Evolutionary conservation across 2,113 vertebrate genomes (phyloP), one percentile per base, ranked within the genome.

Genomic region (Hippocampus comes): DNA sequence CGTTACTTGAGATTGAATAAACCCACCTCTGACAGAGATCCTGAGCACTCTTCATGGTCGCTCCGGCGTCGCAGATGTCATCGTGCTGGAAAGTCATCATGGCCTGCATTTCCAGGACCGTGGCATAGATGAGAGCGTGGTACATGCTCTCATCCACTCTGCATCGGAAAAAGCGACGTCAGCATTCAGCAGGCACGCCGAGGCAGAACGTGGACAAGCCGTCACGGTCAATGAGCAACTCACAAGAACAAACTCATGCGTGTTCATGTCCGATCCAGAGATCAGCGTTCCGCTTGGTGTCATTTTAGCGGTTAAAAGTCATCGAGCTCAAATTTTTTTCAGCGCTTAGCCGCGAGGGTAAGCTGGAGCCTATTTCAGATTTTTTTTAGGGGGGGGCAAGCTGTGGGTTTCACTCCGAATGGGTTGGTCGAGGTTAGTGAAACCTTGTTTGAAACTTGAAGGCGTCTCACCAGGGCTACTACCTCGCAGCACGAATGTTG

Each of bases 71-170:
- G 86, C 82, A 88, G 59, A 94, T 92, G 90, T 94, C 94, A 18
- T 94, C 92, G 0, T 89, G 93, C 76, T 94, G 88, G 80, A 94
- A 94, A 9, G 94, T 94, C 94, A 94, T 94, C 94, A 94, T 94
- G 65, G 94, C 93, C 84, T 94, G 93, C 94, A 94, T 94, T 82
- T 94, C 94, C 86, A 94, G 84, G 59, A 94, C 84, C 0, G 93
- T 94, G 84, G 93, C 93, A 15, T 94, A 94, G 77, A 94, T 92
- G 0, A 94, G 91, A 41, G 93, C 91, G 6, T 94, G 94, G 88
- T 94, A 94, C 93, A 94, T 94, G 61, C 93, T 94, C 70, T 92
- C 90, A 38, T 88, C 86, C 59, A 85, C 84, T 79, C 94, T 94
- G 66, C 48, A 79, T 0, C 2, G 63, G 65, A 67, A 64, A 81